Base-by-base conservation (phyloP, 2,113 vertebrate genomes). In the Euleptes europaea region DNA sequence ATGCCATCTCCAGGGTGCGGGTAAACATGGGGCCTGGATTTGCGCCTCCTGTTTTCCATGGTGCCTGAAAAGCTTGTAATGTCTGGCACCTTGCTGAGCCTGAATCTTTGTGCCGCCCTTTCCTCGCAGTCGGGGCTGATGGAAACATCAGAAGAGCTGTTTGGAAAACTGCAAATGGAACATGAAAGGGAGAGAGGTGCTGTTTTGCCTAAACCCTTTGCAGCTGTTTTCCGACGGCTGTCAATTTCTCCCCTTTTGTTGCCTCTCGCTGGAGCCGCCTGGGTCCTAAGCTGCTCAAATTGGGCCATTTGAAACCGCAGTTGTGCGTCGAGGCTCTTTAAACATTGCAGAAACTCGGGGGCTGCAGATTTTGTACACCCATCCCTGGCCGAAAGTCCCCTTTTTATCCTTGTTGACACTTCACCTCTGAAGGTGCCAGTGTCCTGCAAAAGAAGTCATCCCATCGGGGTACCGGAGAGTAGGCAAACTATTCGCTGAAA, bases 141-240 rank as follows among this genome's bases (percentile, higher is more conserved):
- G 90, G 92, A 92, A 93, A 93, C 91, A 75, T 78, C 67, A 40
- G 75, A 88, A 88, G 81, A 84, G 72, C 38, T 78, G 47, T 88
- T 89, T 76, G 75, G 14, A 77, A n/a, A 81, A 35, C 74, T 78
- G 83, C 23, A 88, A 83, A 74, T 10, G 78, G 82, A 82, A 76
- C 21, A 94, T 76, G 80, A 77, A 69, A 84, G 78, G 73, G 82
- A 83, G 82, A 83, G 86, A 86, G 42, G 69, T 84, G 86, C 86
- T 70, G 80, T 94, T 70, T 91, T 90, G 90, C 91, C 89, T 87
- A 94, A 65, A 33, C 89, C 90, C 88, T 57, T 88, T 92, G 86
- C 92, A 90, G 87, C 75, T 87, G 26, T 63, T 92, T 94, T 92
- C 92, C 91, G 90, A 78, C 42, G 49, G 76, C 54, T 88, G 77